A percentile compares a stretch with the other conserved stretches of the same genome.
Conservation (phyloP, 2,888 invertebrate genomes). For the Marasmarcha lunaedactyla region DNA sequence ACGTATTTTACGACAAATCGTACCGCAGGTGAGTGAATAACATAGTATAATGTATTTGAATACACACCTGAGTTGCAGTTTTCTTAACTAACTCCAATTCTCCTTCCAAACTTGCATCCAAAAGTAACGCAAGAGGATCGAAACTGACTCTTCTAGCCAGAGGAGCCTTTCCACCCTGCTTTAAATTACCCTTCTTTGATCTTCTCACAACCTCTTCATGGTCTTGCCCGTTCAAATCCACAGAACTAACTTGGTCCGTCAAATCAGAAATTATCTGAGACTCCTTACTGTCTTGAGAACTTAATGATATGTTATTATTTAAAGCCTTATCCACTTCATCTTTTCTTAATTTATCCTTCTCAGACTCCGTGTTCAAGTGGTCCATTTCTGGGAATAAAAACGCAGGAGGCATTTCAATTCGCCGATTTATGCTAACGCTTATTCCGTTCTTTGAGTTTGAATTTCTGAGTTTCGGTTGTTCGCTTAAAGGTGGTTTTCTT, state of each 20-base stretch:
- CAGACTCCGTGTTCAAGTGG: constrained; percentile 35
- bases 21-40: too few relatives aligned
- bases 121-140: constrained; percentile 93
- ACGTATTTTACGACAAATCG: too few relatives aligned
- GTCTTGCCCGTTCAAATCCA: constrained; percentile 63
- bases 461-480: constrained; percentile 81
- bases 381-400: constrained; percentile 84
- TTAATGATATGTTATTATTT: constrained; percentile 26
- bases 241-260: constrained; percentile 60
- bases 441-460: constrained; percentile 71
- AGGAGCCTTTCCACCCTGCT: constrained; percentile 79
- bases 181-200: constrained; percentile 83
- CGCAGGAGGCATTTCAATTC: constrained; percentile 87
- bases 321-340: constrained; percentile 55
- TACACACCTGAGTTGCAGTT: constrained; percentile 86
- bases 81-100: constrained; percentile 96
- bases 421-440: constrained; percentile 76
- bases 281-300: constrained; percentile 22
- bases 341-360: constrained; percentile 16
- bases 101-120: constrained; percentile 98
- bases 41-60: too few relatives aligned
- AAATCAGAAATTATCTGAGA: constrained; percentile 55
- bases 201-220: constrained; percentile 73
- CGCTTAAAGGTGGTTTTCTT: constrained; percentile 84
- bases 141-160: constrained; percentile 91